Conservation (phyloP, 1,140 invertebrate genomes). For the Callitettix versicolor region DNA sequence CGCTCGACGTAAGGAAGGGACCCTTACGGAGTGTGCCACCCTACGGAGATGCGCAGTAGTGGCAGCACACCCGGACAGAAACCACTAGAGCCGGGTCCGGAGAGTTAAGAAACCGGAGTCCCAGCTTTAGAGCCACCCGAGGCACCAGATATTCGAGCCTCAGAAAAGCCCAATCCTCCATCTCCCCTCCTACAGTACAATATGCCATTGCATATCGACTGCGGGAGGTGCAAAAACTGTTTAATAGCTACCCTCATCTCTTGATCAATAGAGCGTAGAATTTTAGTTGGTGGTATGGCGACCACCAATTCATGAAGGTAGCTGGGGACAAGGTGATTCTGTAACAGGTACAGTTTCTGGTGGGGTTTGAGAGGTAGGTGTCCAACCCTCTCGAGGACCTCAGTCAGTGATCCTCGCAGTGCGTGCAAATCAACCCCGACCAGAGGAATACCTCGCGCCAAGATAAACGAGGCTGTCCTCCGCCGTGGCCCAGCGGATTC, state of each 20-base stretch:
- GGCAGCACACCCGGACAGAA: not conserved
- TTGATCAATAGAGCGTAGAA: not conserved
- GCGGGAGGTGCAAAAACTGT: too few species aligned
- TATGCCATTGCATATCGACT: too few species aligned
- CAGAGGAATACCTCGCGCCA: constrained; percentile 7
- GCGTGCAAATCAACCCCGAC: not conserved
- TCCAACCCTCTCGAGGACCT: constrained; percentile 1
- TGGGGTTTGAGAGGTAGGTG: not conserved
- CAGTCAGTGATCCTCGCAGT: not conserved
- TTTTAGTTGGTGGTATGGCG: not conserved
- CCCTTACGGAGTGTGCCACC: not conserved
- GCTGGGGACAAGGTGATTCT: not conserved
- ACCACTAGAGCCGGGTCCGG: not conserved
- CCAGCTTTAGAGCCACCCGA: not conserved
- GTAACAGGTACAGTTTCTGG: too few species aligned
- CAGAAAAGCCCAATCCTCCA: not conserved
- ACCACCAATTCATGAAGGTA: not conserved
- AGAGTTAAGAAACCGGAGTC: not conserved
- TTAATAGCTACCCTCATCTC: too few species aligned
- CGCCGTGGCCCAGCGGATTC: not conserved
- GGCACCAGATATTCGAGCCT: not conserved
- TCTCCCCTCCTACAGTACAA: too few species aligned
- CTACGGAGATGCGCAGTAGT: constrained; percentile 7
- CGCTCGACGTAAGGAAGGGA: not conserved
- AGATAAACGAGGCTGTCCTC: constrained; percentile 19